Evolutionary conservation across 2,888 invertebrate species (phyloP).

Genomic region (Aphrophora alni): DNA sequence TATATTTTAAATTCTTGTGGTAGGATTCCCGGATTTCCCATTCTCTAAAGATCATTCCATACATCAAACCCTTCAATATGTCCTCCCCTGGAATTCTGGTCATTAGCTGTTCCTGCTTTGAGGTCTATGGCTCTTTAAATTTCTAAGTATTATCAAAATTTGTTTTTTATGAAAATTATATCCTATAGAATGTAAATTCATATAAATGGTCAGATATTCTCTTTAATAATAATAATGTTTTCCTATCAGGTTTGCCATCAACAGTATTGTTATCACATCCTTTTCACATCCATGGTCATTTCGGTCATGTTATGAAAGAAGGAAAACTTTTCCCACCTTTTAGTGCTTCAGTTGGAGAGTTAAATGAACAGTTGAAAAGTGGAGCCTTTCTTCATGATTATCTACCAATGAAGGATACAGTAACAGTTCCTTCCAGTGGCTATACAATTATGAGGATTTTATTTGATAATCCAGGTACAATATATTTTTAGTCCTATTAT

Average conservation of each 20-base stretch:
- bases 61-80: too few species aligned
- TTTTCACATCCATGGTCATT: slow-evolving; percentile 67
- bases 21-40: too few species aligned
- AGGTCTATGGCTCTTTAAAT: too few species aligned
- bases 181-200: too few species aligned
- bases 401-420: slow-evolving; percentile 65
- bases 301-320: slow-evolving; percentile 60
- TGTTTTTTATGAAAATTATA: too few species aligned
- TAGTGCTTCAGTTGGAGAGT: background rate
- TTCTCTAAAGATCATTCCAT: too few species aligned
- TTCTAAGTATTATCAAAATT: too few species aligned
- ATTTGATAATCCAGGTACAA: slow-evolving; percentile 61
- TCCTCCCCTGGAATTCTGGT: too few species aligned
- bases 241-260: background rate
- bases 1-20: too few species aligned
- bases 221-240: background rate
- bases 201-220: too few species aligned
- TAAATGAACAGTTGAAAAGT: background rate
- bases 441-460: slow-evolving; percentile 63
- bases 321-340: slow-evolving; percentile 30
- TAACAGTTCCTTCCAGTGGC: slow-evolving; percentile 70
- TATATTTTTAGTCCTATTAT: too few species aligned
- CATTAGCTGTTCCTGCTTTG: too few species aligned
- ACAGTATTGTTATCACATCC: slow-evolving; percentile 58
- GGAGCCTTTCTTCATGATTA: background rate